A percentile compares a stretch with the other conserved stretches of the same genome.
Evolutionary conservation across 35 echinoderm and acorn worm species (phyloP).

Genomic region (Diadema setosum): DNA sequence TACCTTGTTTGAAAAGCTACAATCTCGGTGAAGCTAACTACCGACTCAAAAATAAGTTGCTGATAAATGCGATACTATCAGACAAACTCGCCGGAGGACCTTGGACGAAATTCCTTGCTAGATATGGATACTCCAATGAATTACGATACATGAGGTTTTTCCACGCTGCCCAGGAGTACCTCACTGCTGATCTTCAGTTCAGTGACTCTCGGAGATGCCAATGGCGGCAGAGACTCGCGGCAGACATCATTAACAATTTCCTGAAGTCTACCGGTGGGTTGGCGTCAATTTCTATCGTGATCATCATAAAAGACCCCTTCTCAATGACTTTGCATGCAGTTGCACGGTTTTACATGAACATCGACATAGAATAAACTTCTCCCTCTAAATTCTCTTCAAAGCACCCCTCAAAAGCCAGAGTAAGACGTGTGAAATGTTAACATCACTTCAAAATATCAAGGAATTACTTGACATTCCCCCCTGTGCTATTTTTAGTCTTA

Average conservation of each 20-base stretch:
- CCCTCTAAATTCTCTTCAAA: too few relatives aligned
- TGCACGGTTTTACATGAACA: too few relatives aligned
- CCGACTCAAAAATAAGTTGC: conserved; percentile 5
- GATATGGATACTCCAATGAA: conserved; percentile 1
- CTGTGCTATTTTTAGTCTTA: too few relatives aligned
- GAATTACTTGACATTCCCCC: too few relatives aligned
- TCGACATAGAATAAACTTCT: too few relatives aligned
- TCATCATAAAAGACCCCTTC: too few relatives aligned
- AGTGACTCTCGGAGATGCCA: conserved; percentile 15
- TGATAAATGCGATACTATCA: conserved; percentile 51
- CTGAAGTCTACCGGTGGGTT: conserved; percentile 19
- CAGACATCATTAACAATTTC: conserved; percentile 32
- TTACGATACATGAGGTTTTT: conserved; percentile 73
- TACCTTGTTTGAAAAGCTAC: conserved; percentile 38
- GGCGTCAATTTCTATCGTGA: too few relatives aligned
- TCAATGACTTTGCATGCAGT: too few relatives aligned
- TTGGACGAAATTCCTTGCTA: conserved; percentile 57
- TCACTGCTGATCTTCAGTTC: background rate
- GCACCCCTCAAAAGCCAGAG: too few relatives aligned
- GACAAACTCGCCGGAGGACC: conserved; percentile 82
- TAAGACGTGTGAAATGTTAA: too few relatives aligned
- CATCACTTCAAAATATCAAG: too few relatives aligned
- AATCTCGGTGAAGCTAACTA: conserved; percentile 44
- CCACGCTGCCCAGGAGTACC: conserved; percentile 71
- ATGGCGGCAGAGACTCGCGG: conserved; percentile 15